A percentile compares a stretch with the other conserved stretches of the same genome.
phyloP scores from a whole-genome alignment of 53 echinoderm and acorn worm species.

The Zoroaster sp. region DNA sequence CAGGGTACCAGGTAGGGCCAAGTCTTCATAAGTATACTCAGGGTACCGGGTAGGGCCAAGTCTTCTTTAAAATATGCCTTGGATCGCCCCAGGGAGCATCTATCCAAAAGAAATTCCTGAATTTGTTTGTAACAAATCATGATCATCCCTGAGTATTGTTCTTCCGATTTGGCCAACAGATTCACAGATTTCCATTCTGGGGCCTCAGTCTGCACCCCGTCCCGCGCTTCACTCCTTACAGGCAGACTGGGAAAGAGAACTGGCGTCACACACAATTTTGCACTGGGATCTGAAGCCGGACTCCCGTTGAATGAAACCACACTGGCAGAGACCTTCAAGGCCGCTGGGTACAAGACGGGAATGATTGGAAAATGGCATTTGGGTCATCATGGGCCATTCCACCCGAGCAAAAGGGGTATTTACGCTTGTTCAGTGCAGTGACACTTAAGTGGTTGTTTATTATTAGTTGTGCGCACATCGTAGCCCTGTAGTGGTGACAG shows the following conservation, averaged over 20 bases:
- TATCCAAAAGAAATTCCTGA: too few species aligned
- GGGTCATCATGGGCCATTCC: slow-evolving; percentile 40
- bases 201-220: slow-evolving; percentile 76
- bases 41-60: too few species aligned
- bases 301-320: slow-evolving; percentile 74
- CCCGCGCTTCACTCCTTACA: slow-evolving; percentile 70
- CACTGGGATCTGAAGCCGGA: slow-evolving; percentile 36
- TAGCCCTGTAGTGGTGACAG: too few species aligned
- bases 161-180: slow-evolving; percentile 8
- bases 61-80: too few species aligned
- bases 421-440: neutral
- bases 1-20: too few species aligned
- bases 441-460: neutral
- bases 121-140: too few species aligned
- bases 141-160: too few species aligned
- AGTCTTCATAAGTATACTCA: too few species aligned
- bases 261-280: slow-evolving; percentile 50
- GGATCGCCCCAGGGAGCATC: too few species aligned
- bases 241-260: slow-evolving; percentile 68
- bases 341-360: slow-evolving; percentile 69
- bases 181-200: slow-evolving; percentile 78
- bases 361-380: slow-evolving; percentile 86
- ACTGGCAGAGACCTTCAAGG: slow-evolving; percentile 74
- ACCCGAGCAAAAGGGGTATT: slow-evolving; percentile 61
- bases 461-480: neutral